Conservation (phyloP, 2,888 invertebrate species). For the Tuberolachnus salignus region DNA sequence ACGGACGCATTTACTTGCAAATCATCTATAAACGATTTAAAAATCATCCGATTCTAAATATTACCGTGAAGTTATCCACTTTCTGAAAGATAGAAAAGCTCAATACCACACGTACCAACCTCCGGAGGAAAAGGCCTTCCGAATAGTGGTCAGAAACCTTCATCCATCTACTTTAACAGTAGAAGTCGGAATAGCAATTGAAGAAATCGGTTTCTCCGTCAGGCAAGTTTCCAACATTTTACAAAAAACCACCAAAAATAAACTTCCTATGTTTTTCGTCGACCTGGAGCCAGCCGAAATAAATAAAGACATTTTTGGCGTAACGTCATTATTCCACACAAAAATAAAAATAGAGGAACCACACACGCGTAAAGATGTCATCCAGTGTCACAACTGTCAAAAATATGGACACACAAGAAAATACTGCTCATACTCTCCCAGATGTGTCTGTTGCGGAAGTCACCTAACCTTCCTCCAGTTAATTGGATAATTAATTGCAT, state of each 20-base stretch:
- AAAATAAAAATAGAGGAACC: neutral
- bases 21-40: constrained; percentile 13
- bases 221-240: constrained; percentile 15
- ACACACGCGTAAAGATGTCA: neutral
- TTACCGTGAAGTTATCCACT: constrained; percentile 1
- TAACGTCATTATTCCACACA: neutral
- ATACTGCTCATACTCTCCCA: neutral
- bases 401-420: neutral
- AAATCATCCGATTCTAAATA: neutral
- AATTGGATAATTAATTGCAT: no score
- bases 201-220: constrained; percentile 14
- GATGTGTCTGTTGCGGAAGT: neutral
- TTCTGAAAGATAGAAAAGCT: neutral
- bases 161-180: constrained; percentile 17
- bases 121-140: constrained; percentile 7
- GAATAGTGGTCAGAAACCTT: constrained; percentile 9
- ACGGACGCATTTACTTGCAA: constrained; percentile 4
- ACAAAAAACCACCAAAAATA: constrained; percentile 17
- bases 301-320: neutral
- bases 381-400: neutral
- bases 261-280: constrained; percentile 15
- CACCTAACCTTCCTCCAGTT: neutral
- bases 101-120: constrained; percentile 20
- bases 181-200: neutral
- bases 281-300: constrained; percentile 4